phyloP scores from a whole-genome alignment of 1,140 invertebrate genomes.

The Microvelia longipes region DNA sequence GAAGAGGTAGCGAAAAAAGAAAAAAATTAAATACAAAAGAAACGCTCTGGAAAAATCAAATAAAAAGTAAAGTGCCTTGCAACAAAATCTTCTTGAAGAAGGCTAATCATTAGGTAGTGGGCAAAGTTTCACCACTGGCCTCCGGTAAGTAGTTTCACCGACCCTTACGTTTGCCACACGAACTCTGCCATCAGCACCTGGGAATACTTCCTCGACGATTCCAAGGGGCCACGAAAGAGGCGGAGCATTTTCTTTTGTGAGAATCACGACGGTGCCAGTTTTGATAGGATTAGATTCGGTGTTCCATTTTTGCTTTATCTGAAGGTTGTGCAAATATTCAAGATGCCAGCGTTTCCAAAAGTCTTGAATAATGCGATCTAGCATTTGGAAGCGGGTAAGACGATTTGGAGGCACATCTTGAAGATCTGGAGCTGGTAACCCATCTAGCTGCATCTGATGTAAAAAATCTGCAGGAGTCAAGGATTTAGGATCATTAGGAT shows the following conservation, averaged over 20 bases:
- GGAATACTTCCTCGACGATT: conserved; percentile 22
- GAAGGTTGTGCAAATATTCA: conserved; percentile 25
- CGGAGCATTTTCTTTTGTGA: conserved; percentile 23
- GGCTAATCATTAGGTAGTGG: conserved; percentile 10
- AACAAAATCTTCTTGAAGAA: no score
- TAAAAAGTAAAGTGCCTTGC: no score
- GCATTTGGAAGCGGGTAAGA: conserved; percentile 10
- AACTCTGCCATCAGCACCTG: conserved; percentile 21
- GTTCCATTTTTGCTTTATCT: conserved; percentile 22
- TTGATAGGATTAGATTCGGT: not conserved
- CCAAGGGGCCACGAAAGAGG: conserved; percentile 26
- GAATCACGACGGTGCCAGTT: conserved; percentile 17
- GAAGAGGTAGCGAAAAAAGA: no score
- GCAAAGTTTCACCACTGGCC: conserved; percentile 18
- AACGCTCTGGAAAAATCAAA: no score
- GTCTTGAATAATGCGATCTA: conserved; percentile 18
- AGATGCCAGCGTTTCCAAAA: conserved; percentile 27
- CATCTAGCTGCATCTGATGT: not conserved
- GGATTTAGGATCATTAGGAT: conserved; percentile 19
- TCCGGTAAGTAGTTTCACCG: conserved; percentile 13
- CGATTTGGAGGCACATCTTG: not conserved
- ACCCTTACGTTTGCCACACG: conserved; percentile 23
- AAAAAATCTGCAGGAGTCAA: conserved; percentile 18
- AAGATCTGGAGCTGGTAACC: not conserved
- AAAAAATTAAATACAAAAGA: no score